A percentile compares a stretch with the other conserved stretches of the same genome.
Conservation (phyloP, 2,113 vertebrate genomes). For the Galeopterus variegatus region DNA sequence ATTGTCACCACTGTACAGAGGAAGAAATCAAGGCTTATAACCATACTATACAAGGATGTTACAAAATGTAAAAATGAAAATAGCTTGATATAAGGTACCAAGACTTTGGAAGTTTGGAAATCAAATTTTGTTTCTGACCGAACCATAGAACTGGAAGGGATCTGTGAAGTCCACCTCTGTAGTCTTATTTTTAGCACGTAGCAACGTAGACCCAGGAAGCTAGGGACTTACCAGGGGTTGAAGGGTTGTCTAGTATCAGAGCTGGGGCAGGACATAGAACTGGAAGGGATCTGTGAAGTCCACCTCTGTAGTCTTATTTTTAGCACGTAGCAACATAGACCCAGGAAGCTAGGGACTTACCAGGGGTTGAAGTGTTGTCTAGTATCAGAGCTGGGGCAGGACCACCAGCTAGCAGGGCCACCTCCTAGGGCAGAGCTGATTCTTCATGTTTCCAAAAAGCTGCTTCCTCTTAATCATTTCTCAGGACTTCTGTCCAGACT, state of each 20-base stretch:
- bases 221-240: background rate
- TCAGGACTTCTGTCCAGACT: background rate
- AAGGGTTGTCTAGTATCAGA: background rate
- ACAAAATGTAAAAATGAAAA: background rate
- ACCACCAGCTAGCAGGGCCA: background rate
- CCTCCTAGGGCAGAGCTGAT: background rate
- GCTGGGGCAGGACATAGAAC: background rate
- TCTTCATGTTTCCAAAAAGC: background rate
- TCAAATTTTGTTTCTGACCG: conserved; percentile 1
- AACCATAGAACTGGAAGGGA: background rate
- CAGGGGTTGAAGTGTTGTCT: background rate
- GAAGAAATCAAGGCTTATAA: background rate
- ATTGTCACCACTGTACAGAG: background rate
- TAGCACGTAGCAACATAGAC: background rate
- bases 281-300: background rate
- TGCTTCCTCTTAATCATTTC: background rate
- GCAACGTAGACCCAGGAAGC: background rate
- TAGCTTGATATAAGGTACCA: background rate
- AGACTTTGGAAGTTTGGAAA: conserved; percentile 25
- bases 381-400: background rate
- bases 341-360: background rate
- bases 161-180: background rate
- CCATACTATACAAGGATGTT: background rate
- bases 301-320: background rate
- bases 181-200: background rate